These are phyloP conservation scores for Pteronura brasiliensis DNA, from an alignment of 2,113 vertebrate genomes.

Conservation along the genomic window DNA sequence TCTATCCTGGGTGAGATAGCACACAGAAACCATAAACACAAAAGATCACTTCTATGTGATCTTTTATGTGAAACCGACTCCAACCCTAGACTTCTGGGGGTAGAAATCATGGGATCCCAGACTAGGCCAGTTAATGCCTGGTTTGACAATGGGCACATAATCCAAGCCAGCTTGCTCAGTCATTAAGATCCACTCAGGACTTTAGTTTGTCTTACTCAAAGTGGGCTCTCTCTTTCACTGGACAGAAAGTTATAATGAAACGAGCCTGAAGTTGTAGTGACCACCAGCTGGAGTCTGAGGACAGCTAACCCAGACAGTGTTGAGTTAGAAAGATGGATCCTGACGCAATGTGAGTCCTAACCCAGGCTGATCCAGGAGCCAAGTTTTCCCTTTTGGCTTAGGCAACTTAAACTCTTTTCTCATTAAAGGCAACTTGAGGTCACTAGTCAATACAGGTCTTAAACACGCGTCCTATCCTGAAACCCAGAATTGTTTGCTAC, in stretches of 20 bases:
- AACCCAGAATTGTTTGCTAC: not conserved
- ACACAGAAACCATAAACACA: not conserved
- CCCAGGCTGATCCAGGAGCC: not conserved
- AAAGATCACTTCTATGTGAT: not conserved
- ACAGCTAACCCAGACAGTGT: not conserved
- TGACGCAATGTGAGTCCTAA: not conserved
- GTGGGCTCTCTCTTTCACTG: not conserved
- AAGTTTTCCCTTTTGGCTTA: not conserved
- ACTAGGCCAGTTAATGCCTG: not conserved
- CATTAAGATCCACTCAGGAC: constrained; percentile 8
- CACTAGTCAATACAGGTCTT: not conserved
- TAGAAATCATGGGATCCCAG: not conserved
- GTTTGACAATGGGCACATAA: not conserved
- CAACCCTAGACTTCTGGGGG: not conserved
- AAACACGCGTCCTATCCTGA: not conserved
- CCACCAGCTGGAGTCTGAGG: not conserved
- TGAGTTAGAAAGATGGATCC: not conserved
- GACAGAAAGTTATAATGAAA: not conserved
- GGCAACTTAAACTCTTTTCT: not conserved
- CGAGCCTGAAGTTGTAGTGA: not conserved
- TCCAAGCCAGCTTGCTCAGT: not conserved
- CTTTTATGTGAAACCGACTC: not conserved
- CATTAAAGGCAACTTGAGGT: not conserved
- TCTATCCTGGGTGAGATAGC: not conserved
- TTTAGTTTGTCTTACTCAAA: not conserved